A percentile compares a stretch with the other conserved stretches of the same genome.
These are phyloP conservation scores for Pycnonotus jocosus DNA, from an alignment of 2,113 vertebrate species.

Conservation along the genomic window DNA sequence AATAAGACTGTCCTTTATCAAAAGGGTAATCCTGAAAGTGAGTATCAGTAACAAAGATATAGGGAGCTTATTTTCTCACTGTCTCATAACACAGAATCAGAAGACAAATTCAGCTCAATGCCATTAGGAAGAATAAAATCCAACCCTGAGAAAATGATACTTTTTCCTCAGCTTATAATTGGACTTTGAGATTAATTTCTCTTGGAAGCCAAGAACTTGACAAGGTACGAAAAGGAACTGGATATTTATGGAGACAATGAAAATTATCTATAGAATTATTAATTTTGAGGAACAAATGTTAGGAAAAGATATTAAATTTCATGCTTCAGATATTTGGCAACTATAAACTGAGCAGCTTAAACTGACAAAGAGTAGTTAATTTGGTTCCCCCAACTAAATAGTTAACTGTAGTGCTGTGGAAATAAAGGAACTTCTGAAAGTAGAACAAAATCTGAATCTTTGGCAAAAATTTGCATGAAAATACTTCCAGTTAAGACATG, in stretches of 20 bases:
- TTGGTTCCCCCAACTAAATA: neutral
- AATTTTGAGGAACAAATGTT: neutral
- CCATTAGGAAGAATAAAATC: neutral
- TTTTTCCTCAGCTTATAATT: neutral
- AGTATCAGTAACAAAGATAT: neutral
- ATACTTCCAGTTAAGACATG: neutral
- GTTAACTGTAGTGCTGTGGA: neutral
- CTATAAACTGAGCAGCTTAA: neutral
- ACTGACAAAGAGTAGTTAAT: neutral
- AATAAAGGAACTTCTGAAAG: slow-evolving; percentile 15
- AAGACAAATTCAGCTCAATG: neutral
- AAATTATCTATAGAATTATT: neutral
- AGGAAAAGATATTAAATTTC: neutral
- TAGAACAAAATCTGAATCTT: neutral
- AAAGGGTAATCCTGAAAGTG: neutral
- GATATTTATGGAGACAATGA: neutral
- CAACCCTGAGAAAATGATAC: neutral
- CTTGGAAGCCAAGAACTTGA: neutral
- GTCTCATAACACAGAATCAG: neutral
- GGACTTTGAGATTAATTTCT: neutral
- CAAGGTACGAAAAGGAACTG: neutral
- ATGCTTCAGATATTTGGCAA: neutral
- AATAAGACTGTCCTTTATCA: neutral
- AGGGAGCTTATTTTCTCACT: slow-evolving; percentile 19
- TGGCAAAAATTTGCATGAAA: neutral